Evolutionary conservation across 2,888 invertebrate species (phyloP).

Genomic region (Drosophila monieri): DNA sequence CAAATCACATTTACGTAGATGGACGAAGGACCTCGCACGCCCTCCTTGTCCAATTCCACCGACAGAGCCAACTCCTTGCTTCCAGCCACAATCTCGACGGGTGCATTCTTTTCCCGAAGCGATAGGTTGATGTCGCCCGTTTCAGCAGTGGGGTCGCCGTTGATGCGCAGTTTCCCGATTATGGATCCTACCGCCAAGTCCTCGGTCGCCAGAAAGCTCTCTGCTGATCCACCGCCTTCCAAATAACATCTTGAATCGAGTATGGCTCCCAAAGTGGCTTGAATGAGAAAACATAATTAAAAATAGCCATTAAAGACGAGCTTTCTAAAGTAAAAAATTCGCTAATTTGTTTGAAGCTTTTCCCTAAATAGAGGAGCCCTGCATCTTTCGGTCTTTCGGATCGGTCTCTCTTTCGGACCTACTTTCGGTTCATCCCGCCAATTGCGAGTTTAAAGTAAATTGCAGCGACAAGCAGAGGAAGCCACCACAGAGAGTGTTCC

Average conservation of each 20-base stretch:
- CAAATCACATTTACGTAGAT: constrained; percentile 94
- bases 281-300: constrained; percentile 51
- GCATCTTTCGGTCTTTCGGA: constrained; percentile 1
- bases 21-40: constrained; percentile 91
- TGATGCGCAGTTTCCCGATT: constrained; percentile 91
- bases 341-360: background rate
- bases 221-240: constrained; percentile 95
- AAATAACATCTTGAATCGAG: constrained; percentile 95
- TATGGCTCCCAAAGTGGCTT: constrained; percentile 86
- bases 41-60: constrained; percentile 93
- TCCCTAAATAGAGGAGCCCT: constrained; percentile 39
- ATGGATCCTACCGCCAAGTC: constrained; percentile 91
- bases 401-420: constrained; percentile 47
- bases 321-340: background rate
- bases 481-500: constrained; percentile 38
- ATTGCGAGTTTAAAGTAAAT: constrained; percentile 56
- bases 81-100: constrained; percentile 90
- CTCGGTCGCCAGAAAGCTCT: constrained; percentile 95
- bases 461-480: constrained; percentile 49
- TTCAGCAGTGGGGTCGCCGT: constrained; percentile 90
- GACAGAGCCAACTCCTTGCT: constrained; percentile 92
- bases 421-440: constrained; percentile 36
- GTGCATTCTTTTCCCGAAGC: constrained; percentile 91
- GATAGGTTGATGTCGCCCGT: constrained; percentile 91
- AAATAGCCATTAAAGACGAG: background rate